These are phyloP conservation scores for Atta texana DNA, from an alignment of 1,140 invertebrate genomes.

Conservation along the genomic window DNA sequence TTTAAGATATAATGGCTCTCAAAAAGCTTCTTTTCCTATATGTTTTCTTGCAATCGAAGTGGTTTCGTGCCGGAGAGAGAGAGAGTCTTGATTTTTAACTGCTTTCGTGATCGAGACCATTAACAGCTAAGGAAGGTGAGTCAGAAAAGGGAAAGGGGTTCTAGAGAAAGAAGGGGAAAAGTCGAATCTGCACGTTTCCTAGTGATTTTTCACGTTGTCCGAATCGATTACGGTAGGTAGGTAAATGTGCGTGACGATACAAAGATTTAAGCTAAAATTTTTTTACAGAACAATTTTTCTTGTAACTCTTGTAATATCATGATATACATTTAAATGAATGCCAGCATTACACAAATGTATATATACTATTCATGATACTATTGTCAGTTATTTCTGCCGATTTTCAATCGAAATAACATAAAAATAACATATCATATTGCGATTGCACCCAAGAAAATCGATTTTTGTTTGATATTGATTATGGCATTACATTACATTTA, in stretches of 20 bases:
- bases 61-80: conserved; percentile 54
- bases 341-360: background rate
- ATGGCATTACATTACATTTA: conserved; percentile 5
- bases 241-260: background rate
- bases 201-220: conserved; percentile 25
- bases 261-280: conserved; percentile 15
- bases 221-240: conserved; percentile 6
- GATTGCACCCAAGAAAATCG: background rate
- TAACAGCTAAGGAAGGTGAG: conserved; percentile 69
- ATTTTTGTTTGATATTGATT: conserved; percentile 30
- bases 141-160: conserved; percentile 14
- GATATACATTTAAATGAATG: background rate
- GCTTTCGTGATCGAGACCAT: conserved; percentile 81
- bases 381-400: background rate
- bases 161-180: background rate
- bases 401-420: background rate
- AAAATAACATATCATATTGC: background rate
- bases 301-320: background rate
- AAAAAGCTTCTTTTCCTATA: conserved; percentile 1
- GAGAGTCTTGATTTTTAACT: conserved; percentile 78
- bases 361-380: background rate
- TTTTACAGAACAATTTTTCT: background rate
- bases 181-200: conserved; percentile 39
- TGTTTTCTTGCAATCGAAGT: conserved; percentile 43
- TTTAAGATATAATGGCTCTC: conserved; percentile 31